phyloP scores from a whole-genome alignment of 92 coral and sea anemone species.

The Palythoa grandis region DNA sequence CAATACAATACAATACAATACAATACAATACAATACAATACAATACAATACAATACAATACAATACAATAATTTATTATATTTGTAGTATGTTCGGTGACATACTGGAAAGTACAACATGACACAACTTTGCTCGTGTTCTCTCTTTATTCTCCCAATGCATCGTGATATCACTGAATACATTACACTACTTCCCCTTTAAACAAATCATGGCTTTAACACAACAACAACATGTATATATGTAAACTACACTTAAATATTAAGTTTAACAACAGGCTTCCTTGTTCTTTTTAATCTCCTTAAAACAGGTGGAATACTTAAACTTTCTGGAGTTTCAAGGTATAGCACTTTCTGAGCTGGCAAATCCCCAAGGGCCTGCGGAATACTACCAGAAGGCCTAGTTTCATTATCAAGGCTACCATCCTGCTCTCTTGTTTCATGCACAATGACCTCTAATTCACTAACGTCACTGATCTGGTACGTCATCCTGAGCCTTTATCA shows the following conservation, averaged over 20 bases:
- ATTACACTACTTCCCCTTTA: slow-evolving; percentile 2
- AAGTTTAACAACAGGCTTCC: slow-evolving; percentile 41
- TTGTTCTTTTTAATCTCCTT: slow-evolving; percentile 42
- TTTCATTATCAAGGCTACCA: not conserved
- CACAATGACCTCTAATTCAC: slow-evolving; percentile 48
- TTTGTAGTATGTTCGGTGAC: not conserved
- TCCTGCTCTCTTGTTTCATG: slow-evolving; percentile 46
- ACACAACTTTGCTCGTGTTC: not conserved
- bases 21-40: too few species aligned
- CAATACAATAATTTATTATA: too few species aligned
- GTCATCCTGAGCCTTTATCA: slow-evolving; percentile 47
- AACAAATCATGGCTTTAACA: not conserved
- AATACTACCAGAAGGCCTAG: not conserved
- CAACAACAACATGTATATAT: not conserved
- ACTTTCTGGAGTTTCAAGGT: slow-evolving; percentile 21
- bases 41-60: too few species aligned
- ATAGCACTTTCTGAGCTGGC: slow-evolving; percentile 33
- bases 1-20: too few species aligned
- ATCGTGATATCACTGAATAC: not conserved
- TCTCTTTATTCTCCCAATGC: not conserved
- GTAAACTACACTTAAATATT: slow-evolving; percentile 8
- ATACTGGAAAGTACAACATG: not conserved
- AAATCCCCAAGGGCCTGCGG: not conserved
- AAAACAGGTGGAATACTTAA: not conserved
- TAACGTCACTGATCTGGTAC: slow-evolving; percentile 18